Evolutionary conservation across 1,140 invertebrate genomes (phyloP).

Genomic region (Papilio aristodemus): DNA sequence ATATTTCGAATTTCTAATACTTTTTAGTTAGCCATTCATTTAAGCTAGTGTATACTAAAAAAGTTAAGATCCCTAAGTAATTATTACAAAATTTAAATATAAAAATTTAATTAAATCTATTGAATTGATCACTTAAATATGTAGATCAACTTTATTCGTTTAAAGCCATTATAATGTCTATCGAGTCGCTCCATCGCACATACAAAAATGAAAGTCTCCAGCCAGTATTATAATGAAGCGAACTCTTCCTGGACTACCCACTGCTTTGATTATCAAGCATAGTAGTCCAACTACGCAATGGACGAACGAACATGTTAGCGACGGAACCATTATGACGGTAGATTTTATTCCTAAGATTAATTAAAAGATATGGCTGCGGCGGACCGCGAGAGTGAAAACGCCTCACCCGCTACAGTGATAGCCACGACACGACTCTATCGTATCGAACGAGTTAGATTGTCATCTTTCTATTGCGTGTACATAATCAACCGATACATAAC

Average conservation of each 20-base stretch:
- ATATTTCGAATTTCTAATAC: too few relatives aligned
- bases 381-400: slow-evolving; percentile 70
- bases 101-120: neutral
- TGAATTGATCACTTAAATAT: neutral
- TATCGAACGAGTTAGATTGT: slow-evolving; percentile 41
- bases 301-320: slow-evolving; percentile 54
- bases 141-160: neutral
- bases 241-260: slow-evolving; percentile 36
- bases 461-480: slow-evolving; percentile 26
- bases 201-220: slow-evolving; percentile 32
- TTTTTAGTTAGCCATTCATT: too few relatives aligned
- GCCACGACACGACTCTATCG: slow-evolving; percentile 44
- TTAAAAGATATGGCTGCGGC: slow-evolving; percentile 74
- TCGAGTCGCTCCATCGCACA: slow-evolving; percentile 11
- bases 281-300: slow-evolving; percentile 49
- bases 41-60: too few relatives aligned
- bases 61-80: too few relatives aligned
- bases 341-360: slow-evolving; percentile 78
- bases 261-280: slow-evolving; percentile 47
- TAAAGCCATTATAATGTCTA: slow-evolving; percentile 25
- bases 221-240: slow-evolving; percentile 32
- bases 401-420: slow-evolving; percentile 57
- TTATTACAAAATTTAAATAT: neutral
- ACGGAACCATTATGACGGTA: slow-evolving; percentile 68
- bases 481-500: slow-evolving; percentile 38